These are phyloP conservation scores for Peucedramus taeniatus DNA, from an alignment of 2,113 vertebrate genomes.

Conservation along the genomic window DNA sequence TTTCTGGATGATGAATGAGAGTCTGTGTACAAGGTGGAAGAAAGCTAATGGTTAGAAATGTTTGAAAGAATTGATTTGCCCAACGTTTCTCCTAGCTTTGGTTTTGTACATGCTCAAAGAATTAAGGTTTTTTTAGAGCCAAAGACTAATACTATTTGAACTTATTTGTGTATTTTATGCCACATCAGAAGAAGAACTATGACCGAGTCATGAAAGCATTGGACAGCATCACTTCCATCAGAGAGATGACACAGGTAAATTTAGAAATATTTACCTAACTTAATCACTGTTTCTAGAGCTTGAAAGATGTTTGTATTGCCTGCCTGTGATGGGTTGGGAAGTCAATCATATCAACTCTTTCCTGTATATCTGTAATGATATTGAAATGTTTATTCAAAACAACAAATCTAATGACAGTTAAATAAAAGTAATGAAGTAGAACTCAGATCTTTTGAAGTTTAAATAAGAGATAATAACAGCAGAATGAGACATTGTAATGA, in stretches of 20 bases:
- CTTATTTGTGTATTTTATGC: not conserved
- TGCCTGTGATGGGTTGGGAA: not conserved
- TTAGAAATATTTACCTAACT: not conserved
- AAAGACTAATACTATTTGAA: not conserved
- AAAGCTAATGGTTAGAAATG: not conserved
- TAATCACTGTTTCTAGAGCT: not conserved
- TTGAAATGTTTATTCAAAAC: not conserved
- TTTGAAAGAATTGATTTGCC: not conserved
- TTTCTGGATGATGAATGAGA: not conserved
- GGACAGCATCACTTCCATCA: constrained; percentile 89
- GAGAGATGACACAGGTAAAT: constrained; percentile 91
- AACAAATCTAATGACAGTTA: not conserved
- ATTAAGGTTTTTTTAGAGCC: not conserved
- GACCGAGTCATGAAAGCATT: constrained; percentile 88
- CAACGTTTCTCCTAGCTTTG: not conserved
- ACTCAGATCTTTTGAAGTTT: not conserved
- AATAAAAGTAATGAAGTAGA: not conserved
- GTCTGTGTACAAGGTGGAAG: not conserved
- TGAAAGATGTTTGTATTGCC: not conserved
- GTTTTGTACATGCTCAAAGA: not conserved
- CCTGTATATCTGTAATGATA: not conserved
- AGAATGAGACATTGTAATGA: not conserved
- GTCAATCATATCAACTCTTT: not conserved
- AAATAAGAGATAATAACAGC: not conserved
- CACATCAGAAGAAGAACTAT: constrained; percentile 88